A percentile compares a stretch with the other conserved stretches of the same genome.
phyloP scores from a whole-genome alignment of 2,113 vertebrate genomes.

The Xiphias gladius region DNA sequence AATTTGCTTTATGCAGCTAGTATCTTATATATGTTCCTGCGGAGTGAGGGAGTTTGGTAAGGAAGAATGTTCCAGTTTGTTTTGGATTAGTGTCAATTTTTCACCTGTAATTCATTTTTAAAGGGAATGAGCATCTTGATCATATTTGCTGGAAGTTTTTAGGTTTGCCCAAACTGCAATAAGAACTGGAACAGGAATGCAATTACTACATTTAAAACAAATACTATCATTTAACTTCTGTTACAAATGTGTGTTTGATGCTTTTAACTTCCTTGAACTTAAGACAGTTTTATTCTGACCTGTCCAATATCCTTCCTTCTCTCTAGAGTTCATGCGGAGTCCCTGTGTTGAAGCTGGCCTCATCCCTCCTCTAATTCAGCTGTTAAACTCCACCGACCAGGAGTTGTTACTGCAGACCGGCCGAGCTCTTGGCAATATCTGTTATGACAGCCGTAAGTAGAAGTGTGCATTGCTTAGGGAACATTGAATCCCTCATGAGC shows the following conservation, averaged over 20 bases:
- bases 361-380: slow-evolving; percentile 94
- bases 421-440: slow-evolving; percentile 98
- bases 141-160: neutral
- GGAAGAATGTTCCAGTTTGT: neutral
- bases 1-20: neutral
- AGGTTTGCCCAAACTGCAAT: neutral
- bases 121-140: neutral
- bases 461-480: slow-evolving; percentile 22
- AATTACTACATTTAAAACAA: neutral
- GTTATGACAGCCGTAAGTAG: slow-evolving; percentile 99
- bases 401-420: slow-evolving; percentile 97
- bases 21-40: neutral
- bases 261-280: neutral
- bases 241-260: neutral
- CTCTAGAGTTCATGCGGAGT: slow-evolving; percentile 94
- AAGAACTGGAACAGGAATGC: neutral
- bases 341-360: slow-evolving; percentile 95
- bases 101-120: neutral
- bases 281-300: neutral
- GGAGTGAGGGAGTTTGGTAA: neutral
- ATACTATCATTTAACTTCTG: neutral
- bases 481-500: slow-evolving; percentile 7
- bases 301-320: slow-evolving; percentile 1
- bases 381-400: slow-evolving; percentile 94
- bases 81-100: neutral